Conservation (phyloP, 2,797 vertebrate species). For the Fistularia tabacaria region DNA sequence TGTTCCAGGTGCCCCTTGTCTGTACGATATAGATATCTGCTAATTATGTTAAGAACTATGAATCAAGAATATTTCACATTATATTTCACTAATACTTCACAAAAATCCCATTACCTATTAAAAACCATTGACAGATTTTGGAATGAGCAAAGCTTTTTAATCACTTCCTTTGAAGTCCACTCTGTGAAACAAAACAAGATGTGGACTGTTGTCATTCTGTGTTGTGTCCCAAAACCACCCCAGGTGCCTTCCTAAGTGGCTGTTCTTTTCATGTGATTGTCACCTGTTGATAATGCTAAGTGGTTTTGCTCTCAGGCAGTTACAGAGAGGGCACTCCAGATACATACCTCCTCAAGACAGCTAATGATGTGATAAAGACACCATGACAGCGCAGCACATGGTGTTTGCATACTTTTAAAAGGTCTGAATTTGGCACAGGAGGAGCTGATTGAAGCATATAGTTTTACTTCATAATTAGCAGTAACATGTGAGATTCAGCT, state of each 20-base stretch:
- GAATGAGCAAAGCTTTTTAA: neutral
- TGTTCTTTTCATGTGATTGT: constrained; percentile 20
- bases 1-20: constrained; percentile 31
- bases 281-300: constrained; percentile 24
- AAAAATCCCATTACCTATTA: neutral
- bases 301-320: constrained; percentile 30
- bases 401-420: constrained; percentile 8
- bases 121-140: neutral
- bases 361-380: constrained; percentile 13
- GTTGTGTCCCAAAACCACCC: constrained; percentile 1
- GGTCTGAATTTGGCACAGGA: constrained; percentile 8
- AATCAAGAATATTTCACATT: constrained; percentile 2
- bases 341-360: constrained; percentile 15
- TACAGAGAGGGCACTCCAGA: constrained; percentile 1
- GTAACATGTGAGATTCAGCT: constrained; percentile 52
- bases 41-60: constrained; percentile 39
- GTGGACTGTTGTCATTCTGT: constrained; percentile 1
- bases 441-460: constrained; percentile 32
- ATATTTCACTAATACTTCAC: neutral
- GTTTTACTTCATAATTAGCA: constrained; percentile 36
- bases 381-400: constrained; percentile 12
- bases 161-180: no score
- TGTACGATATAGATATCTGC: constrained; percentile 24
- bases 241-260: constrained; percentile 10
- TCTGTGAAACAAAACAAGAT: neutral